phyloP scores from a whole-genome alignment of 2,797 vertebrate genomes.

The Muraenolepis orangiensis region DNA sequence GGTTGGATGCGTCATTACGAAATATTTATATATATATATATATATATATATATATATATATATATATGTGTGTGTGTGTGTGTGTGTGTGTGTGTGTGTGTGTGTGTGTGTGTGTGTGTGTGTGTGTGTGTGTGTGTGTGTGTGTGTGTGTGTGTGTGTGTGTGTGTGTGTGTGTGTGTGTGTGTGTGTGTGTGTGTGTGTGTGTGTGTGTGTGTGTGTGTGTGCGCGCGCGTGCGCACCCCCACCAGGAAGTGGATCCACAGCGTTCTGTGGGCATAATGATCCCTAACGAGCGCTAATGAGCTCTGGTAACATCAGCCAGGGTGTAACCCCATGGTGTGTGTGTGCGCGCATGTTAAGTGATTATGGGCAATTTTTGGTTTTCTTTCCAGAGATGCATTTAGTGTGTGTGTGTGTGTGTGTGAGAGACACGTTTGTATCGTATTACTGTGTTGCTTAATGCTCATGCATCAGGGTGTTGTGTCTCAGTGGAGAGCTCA shows the following conservation, averaged over 20 bases:
- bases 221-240: constrained; percentile 3
- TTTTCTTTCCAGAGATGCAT: too few species aligned
- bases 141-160: too few species aligned
- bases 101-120: too few species aligned
- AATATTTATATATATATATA: neutral
- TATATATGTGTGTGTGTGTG: too few species aligned
- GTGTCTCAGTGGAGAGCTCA: constrained; percentile 29
- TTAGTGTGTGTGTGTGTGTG: neutral
- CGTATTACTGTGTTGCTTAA: neutral
- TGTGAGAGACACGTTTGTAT: neutral
- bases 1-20: neutral
- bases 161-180: too few species aligned
- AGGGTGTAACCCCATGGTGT: neutral
- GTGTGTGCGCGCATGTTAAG: neutral
- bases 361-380: too few species aligned
- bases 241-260: neutral
- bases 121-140: too few species aligned
- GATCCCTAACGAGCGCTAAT: neutral
- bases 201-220: too few species aligned
- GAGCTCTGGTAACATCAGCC: neutral
- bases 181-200: too few species aligned
- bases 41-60: too few species aligned
- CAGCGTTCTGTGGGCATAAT: constrained; percentile 5
- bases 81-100: too few species aligned
- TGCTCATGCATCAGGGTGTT: neutral